phyloP scores from a whole-genome alignment of 1,140 invertebrate genomes.

The Bilobella aurantiaca region DNA sequence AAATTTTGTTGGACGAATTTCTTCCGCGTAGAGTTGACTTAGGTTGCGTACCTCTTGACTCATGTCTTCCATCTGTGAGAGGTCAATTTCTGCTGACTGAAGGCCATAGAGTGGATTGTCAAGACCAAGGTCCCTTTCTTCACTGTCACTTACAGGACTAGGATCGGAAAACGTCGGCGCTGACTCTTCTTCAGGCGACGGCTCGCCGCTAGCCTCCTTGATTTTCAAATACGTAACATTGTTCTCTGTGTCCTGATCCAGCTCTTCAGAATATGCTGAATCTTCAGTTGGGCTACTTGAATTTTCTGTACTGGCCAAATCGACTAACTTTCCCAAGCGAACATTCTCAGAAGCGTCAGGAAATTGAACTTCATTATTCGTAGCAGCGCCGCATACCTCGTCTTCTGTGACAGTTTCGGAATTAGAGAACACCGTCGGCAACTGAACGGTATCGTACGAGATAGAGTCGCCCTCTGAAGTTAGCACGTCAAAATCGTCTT shows the following conservation, averaged over 20 bases:
- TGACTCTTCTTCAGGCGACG: neutral
- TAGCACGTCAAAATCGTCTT: no score
- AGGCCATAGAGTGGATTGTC: constrained; percentile 32
- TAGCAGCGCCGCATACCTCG: no score
- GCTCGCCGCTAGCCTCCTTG: neutral
- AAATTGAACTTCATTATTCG: no score
- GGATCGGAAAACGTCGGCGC: neutral
- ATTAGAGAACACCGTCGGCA: no score
- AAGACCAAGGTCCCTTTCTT: constrained; percentile 17
- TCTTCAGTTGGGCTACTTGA: neutral
- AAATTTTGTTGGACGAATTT: no score
- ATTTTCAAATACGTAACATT: neutral
- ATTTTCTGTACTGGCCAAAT: neutral
- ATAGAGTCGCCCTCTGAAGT: no score
- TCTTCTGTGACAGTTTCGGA: no score
- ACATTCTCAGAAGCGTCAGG: no score
- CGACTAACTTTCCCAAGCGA: neutral
- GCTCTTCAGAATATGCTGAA: neutral
- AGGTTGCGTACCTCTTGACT: neutral
- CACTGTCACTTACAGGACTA: neutral
- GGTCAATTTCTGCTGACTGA: constrained; percentile 5
- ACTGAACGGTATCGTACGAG: no score
- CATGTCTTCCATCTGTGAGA: neutral
- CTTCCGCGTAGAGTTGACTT: neutral
- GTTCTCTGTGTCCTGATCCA: neutral